A percentile compares a stretch with the other conserved stretches of the same genome.
Conservation (phyloP, 2,797 vertebrate species). For the Sebastes cheni region DNA sequence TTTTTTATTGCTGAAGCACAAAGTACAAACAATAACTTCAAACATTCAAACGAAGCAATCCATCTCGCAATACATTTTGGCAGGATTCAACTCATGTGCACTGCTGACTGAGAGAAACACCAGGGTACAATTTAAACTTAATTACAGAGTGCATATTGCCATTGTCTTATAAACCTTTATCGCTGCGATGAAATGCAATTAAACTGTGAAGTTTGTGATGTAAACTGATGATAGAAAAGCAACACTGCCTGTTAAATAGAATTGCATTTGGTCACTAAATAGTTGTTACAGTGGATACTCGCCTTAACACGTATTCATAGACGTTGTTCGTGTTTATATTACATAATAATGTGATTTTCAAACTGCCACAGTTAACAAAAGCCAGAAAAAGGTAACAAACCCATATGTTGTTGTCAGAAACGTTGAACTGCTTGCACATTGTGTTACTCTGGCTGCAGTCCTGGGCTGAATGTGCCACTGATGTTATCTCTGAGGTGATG, state of each 20-base stretch:
- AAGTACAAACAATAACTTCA: slow-evolving; percentile 80
- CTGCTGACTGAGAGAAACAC: slow-evolving; percentile 20
- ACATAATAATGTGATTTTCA: not conserved
- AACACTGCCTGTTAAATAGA: not conserved
- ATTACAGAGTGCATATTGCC: slow-evolving; percentile 29
- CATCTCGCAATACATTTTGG: slow-evolving; percentile 59
- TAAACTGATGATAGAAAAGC: slow-evolving; percentile 16
- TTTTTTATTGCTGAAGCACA: slow-evolving; percentile 87
- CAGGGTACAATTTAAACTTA: slow-evolving; percentile 1
- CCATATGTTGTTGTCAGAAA: slow-evolving; percentile 7
- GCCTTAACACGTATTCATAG: not conserved
- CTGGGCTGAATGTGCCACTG: not conserved
- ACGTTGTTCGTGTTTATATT: not conserved
- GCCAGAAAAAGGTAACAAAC: not conserved
- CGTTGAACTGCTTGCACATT: not conserved
- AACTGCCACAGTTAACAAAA: not conserved
- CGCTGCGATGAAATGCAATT: slow-evolving; percentile 1
- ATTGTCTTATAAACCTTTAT: not conserved
- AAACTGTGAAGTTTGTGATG: slow-evolving; percentile 5
- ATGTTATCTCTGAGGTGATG: not conserved
- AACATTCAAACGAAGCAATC: slow-evolving; percentile 78
- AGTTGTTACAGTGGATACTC: not conserved
- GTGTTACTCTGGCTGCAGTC: slow-evolving; percentile 28
- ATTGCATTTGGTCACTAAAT: slow-evolving; percentile 26
- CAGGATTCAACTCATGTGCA: slow-evolving; percentile 22